Percentiles rank a stretch among this genome's conserved stretches.
Evolutionary conservation across 2,888 invertebrate genomes (phyloP).

Genomic region (Aphrophora alni): DNA sequence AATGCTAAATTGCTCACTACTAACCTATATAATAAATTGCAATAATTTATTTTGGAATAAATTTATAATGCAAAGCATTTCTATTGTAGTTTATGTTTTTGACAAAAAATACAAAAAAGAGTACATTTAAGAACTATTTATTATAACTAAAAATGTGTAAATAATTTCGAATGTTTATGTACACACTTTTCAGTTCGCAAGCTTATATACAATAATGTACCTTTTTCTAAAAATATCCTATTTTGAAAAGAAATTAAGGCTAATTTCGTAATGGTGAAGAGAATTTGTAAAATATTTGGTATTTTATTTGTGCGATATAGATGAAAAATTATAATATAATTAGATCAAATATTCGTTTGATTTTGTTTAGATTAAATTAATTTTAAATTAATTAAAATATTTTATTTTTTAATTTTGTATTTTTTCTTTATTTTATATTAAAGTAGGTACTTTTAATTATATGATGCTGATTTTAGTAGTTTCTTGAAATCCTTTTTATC

Average conservation of each 20-base stretch:
- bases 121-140: no score
- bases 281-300: slow-evolving; percentile 1
- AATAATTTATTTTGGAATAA: no score
- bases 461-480: neutral
- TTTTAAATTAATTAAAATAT: neutral
- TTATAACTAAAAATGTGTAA: no score
- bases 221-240: no score
- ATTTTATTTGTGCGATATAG: neutral
- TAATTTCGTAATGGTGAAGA: neutral
- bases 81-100: neutral
- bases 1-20: neutral
- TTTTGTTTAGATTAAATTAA: neutral
- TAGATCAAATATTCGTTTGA: neutral
- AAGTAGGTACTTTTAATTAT: neutral
- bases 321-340: neutral
- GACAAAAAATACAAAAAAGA: neutral
- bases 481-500: neutral
- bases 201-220: no score
- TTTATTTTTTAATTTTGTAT: slow-evolving; percentile 9
- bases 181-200: no score
- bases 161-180: no score
- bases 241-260: neutral
- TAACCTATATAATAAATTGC: no score
- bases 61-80: neutral
- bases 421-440: neutral